Conservation (phyloP, 2,113 vertebrate genomes). For the Callipepla squamata region DNA sequence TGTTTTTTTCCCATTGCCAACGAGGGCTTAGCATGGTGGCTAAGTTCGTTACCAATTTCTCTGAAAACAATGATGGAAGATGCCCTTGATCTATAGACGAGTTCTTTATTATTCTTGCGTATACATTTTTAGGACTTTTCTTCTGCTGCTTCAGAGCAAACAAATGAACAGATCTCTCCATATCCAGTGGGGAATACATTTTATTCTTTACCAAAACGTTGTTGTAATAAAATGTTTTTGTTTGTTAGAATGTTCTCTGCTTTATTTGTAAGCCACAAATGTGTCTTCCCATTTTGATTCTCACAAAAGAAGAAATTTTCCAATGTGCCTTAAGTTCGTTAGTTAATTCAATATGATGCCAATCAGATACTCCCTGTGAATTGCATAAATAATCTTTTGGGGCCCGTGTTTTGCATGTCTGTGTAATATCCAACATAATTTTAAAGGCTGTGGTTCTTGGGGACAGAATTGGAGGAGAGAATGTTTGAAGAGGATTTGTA, state of each 20-base stretch:
- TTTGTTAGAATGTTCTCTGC: constrained; percentile 49
- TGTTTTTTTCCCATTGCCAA: not conserved
- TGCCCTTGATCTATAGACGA: constrained; percentile 16
- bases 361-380: constrained; percentile 56
- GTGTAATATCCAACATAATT: constrained; percentile 36
- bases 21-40: not conserved
- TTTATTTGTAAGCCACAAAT: constrained; percentile 61
- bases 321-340: constrained; percentile 43
- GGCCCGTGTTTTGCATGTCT: constrained; percentile 8
- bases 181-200: constrained; percentile 47
- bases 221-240: constrained; percentile 65
- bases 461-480: constrained; percentile 9
- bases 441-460: constrained; percentile 37
- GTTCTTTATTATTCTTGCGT: not conserved
- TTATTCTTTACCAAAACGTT: constrained; percentile 66
- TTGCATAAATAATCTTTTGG: constrained; percentile 50
- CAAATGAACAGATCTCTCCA: constrained; percentile 13
- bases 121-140: constrained; percentile 39
- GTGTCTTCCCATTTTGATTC: constrained; percentile 40
- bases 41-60: not conserved
- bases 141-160: constrained; percentile 8
- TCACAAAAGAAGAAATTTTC: constrained; percentile 62
- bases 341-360: constrained; percentile 61
- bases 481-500: constrained; percentile 66
- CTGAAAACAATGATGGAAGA: constrained; percentile 9